Evolutionary conservation across 2,113 vertebrate genomes (phyloP).

Genomic region (Carettochelys insculpta): DNA sequence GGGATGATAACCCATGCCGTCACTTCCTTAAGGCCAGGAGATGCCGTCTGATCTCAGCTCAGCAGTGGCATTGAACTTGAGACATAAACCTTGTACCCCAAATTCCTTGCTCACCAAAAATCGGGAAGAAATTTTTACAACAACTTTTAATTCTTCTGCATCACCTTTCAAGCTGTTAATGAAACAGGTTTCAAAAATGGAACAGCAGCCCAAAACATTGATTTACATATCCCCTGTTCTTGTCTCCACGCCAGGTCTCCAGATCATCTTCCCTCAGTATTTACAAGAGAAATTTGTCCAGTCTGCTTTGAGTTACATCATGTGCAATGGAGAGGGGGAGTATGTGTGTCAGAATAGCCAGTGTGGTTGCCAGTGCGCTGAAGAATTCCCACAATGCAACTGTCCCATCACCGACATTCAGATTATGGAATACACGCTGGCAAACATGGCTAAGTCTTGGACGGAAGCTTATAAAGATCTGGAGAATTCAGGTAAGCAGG

Average conservation of each 20-base stretch:
- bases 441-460: constrained; percentile 94
- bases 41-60: not conserved
- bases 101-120: not conserved
- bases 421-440: constrained; percentile 95
- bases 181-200: constrained; percentile 33
- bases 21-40: not conserved
- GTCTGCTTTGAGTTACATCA: constrained; percentile 98
- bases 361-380: constrained; percentile 91
- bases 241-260: constrained; percentile 84
- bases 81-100: not conserved
- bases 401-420: constrained; percentile 98
- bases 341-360: constrained; percentile 93
- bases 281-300: constrained; percentile 99
- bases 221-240: not conserved
- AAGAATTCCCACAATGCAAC: constrained; percentile 98
- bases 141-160: not conserved
- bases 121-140: not conserved
- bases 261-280: constrained; percentile 98
- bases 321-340: constrained; percentile 98
- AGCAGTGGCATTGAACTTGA: not conserved
- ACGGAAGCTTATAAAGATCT: constrained; percentile 95
- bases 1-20: not conserved
- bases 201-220: not conserved
- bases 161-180: constrained; percentile 54
- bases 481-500: constrained; percentile 91